Evolutionary conservation across 2,888 invertebrate genomes (phyloP).

Genomic region (Sarcophaga variegata): DNA sequence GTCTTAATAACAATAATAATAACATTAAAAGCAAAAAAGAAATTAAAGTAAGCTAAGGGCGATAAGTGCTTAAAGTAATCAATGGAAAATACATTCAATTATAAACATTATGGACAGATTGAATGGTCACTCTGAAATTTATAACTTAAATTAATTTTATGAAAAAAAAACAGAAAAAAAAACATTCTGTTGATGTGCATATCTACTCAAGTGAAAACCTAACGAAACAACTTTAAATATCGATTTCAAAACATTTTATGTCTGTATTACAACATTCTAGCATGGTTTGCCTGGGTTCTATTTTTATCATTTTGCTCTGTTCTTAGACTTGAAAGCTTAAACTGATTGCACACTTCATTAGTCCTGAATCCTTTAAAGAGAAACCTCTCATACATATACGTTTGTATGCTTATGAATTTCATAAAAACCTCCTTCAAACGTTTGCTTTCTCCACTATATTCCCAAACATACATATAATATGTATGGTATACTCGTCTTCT

Average conservation of each 20-base stretch:
- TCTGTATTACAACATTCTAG: slow-evolving; percentile 34
- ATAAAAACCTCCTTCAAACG: neutral
- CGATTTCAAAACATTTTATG: slow-evolving; percentile 53
- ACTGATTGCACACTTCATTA: slow-evolving; percentile 66
- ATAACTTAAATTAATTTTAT: neutral
- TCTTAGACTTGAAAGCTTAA: slow-evolving; percentile 35
- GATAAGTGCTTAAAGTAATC: neutral
- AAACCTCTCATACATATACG: slow-evolving; percentile 8
- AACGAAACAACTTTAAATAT: slow-evolving; percentile 31
- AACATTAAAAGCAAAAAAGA: slow-evolving; percentile 8
- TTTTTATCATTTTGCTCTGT: slow-evolving; percentile 26
- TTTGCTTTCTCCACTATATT: neutral
- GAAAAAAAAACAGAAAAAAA: neutral
- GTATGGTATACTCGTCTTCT: too few relatives aligned
- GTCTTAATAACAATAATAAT: slow-evolving; percentile 32
- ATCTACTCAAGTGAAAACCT: slow-evolving; percentile 32
- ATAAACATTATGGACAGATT: slow-evolving; percentile 30
- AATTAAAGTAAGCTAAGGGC: slow-evolving; percentile 1
- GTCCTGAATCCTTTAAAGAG: slow-evolving; percentile 53
- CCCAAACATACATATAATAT: slow-evolving; percentile 11
- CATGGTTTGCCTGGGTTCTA: slow-evolving; percentile 1
- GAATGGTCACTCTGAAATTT: slow-evolving; percentile 22
- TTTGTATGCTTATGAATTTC: neutral
- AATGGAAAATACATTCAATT: neutral
- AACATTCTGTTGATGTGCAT: slow-evolving; percentile 11